phyloP scores from a whole-genome alignment of 2,113 vertebrate species.

The Acrocephalus arundinaceus region DNA sequence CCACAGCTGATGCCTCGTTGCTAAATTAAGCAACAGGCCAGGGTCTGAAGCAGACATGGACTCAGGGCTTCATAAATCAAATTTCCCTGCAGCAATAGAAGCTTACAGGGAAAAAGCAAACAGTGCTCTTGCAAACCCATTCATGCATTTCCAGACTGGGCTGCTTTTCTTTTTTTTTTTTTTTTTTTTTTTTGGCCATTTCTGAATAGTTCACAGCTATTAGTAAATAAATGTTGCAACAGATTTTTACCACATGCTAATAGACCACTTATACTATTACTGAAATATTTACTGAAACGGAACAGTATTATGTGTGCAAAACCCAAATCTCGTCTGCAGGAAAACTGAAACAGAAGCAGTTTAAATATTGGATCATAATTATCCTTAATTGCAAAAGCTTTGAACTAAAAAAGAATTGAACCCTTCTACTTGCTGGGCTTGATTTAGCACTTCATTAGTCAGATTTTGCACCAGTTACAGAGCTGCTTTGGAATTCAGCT shows the following conservation, averaged over 20 bases:
- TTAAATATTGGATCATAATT: conserved; percentile 12
- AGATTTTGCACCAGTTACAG: conserved; percentile 41
- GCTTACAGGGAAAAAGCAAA: conserved; percentile 44
- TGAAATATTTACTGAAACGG: conserved; percentile 39
- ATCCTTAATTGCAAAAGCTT: conserved; percentile 30
- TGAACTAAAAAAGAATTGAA: conserved; percentile 43
- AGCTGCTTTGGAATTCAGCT: conserved; percentile 42
- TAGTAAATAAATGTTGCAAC: conserved; percentile 26
- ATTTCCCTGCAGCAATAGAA: conserved; percentile 44
- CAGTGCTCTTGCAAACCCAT: conserved; percentile 29
- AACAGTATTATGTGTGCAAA: conserved; percentile 12
- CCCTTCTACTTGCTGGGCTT: conserved; percentile 31
- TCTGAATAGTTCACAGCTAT: neutral
- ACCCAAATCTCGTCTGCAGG: conserved; percentile 21
- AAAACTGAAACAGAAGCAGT: conserved; percentile 32
- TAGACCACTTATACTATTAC: conserved; percentile 4
- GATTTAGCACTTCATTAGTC: conserved; percentile 53
- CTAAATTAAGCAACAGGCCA: conserved; percentile 65
- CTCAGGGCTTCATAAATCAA: conserved; percentile 65
- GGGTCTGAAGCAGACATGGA: conserved; percentile 41
- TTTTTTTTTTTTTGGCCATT: neutral
- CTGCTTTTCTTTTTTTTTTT: neutral
- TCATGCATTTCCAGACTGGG: conserved; percentile 26
- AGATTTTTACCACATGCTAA: conserved; percentile 23
- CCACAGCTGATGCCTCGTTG: conserved; percentile 4